phyloP scores from a whole-genome alignment of 2,113 vertebrate species.

The Prinia subflava region DNA sequence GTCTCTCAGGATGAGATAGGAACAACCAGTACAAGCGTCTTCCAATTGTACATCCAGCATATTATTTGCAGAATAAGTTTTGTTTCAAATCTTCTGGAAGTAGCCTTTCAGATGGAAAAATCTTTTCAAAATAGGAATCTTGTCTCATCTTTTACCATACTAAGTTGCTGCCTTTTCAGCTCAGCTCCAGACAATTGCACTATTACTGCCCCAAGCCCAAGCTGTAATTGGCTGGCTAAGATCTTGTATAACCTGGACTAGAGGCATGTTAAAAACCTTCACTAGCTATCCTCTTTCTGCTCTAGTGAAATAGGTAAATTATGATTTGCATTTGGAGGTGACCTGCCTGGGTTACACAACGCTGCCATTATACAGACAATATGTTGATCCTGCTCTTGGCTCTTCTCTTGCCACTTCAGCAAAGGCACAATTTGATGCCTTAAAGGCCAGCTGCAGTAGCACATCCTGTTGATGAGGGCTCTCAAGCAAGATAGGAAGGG shows the following conservation, averaged over 20 bases:
- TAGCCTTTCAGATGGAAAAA: neutral
- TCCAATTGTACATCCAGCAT: neutral
- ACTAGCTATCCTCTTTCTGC: neutral
- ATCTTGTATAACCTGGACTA: neutral
- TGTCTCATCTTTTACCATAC: neutral
- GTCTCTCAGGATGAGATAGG: neutral
- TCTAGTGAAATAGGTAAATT: neutral
- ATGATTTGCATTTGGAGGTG: neutral
- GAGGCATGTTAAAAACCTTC: fast-evolving
- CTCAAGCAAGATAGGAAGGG: neutral
- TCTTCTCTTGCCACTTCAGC: neutral
- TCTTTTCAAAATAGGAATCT: neutral
- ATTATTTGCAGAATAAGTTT: neutral
- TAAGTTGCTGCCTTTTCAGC: neutral
- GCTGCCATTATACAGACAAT: neutral
- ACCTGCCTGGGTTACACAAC: neutral
- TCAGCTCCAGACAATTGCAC: fast-evolving
- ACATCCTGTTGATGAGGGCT: neutral
- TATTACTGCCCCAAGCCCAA: neutral
- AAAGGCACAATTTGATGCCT: neutral
- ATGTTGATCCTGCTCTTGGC: fast-evolving
- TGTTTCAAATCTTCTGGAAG: neutral
- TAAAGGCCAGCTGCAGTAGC: neutral
- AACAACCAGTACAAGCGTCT: neutral
- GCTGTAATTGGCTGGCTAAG: neutral